Conservation (phyloP, 2,113 vertebrate genomes). For the Anser cygnoides region DNA sequence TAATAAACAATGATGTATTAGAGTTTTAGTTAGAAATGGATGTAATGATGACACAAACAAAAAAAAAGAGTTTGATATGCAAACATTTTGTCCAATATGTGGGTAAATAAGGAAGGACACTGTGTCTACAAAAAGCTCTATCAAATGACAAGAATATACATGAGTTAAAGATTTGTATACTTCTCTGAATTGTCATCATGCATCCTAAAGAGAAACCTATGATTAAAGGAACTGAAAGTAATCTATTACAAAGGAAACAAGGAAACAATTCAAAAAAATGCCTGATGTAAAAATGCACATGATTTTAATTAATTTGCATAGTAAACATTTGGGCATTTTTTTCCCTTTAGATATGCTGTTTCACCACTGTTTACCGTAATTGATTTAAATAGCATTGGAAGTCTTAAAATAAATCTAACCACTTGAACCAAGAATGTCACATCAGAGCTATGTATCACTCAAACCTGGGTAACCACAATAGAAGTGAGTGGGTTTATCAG, state of each 20-base stretch:
- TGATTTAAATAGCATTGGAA: neutral
- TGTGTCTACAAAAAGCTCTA: neutral
- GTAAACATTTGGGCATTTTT: neutral
- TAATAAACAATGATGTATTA: neutral
- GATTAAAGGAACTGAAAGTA: neutral
- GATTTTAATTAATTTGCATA: neutral
- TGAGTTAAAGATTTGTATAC: neutral
- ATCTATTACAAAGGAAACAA: neutral
- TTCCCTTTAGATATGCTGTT: neutral
- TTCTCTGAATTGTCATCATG: neutral
- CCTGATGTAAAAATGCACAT: neutral
- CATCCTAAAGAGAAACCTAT: neutral
- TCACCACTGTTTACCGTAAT: neutral
- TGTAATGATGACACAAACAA: neutral
- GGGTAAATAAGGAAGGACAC: neutral
- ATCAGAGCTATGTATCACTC: neutral
- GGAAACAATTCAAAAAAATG: neutral
- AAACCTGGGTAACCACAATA: neutral
- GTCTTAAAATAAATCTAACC: neutral
- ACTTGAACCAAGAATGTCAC: neutral
- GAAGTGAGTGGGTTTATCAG: neutral
- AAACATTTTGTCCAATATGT: neutral
- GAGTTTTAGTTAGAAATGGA: neutral
- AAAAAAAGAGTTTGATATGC: neutral
- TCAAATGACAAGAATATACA: neutral